Base-by-base conservation (phyloP, 1,140 invertebrate species). In the Hyles vespertilio region DNA sequence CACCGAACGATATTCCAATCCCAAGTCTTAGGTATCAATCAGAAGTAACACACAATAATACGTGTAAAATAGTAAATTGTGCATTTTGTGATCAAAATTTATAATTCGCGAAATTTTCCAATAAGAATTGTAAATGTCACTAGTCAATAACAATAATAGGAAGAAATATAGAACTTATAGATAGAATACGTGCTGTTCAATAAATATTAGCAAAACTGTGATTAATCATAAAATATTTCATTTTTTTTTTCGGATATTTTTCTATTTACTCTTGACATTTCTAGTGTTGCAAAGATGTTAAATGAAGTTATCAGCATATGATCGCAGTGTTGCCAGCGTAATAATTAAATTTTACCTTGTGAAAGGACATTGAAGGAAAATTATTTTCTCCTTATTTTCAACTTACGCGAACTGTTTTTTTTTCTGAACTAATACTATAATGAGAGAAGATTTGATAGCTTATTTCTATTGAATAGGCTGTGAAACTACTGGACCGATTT, bases 231-330 rank as follows among this genome's bases (percentile, higher is more conserved):
- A 76, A 76, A 76, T 61, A 49, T 73, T 74, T 74, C 63, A 72
- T 77, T 72, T 75, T 72, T 77, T 72, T 75, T 72, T 75, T 61
- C 62, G 50, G 64, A 72, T 81, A 79, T 77, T 81, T 59, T 81
- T 81, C 72, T 82, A 81, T 82, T 84, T 81, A 74, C 77, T 85
- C 84, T 85, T 82, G 79, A 84, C 81, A 81, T 81, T 82, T 70
- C 70, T 60, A 65, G 73, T 67, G 74, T 78, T 83, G 77, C 71
- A 74, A 73, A 73, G 64, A 55, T 70, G 67, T 56, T 51, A 60
- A 71, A 55, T 76, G 77, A 81, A 79, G 67, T 72, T 74, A 66
- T 65, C 50, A 32, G 22, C 59, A 33, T 46, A 57, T 53, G 50
- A 51, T 9, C 32, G 3, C 7, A 51, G 32, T 51, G 50, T 51